phyloP scores from a whole-genome alignment of 1,140 invertebrate species.

The Contarinia nasturtii region DNA sequence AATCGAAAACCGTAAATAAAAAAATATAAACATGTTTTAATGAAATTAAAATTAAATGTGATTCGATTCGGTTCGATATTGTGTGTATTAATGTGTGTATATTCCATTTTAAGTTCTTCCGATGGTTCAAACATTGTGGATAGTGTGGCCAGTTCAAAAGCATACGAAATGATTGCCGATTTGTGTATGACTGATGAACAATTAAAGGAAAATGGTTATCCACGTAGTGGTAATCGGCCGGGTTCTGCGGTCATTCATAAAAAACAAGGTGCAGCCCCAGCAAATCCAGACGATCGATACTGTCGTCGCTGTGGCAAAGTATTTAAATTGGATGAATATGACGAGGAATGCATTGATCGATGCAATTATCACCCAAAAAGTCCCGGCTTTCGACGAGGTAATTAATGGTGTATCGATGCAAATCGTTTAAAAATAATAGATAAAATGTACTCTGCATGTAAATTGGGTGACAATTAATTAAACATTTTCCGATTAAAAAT shows the following conservation, averaged over 20 bases:
- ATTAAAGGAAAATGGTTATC: constrained; percentile 69
- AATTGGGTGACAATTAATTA: no score
- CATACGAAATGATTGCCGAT: constrained; percentile 20
- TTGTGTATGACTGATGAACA: constrained; percentile 57
- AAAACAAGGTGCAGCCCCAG: constrained; percentile 34
- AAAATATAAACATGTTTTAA: constrained; percentile 11
- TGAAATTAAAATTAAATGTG: background rate
- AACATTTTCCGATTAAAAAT: no score
- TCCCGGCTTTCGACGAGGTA: constrained; percentile 57
- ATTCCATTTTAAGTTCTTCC: no score
- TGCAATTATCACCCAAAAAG: constrained; percentile 84
- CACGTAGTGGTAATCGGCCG: constrained; percentile 39
- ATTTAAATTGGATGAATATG: constrained; percentile 59
- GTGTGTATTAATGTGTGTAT: no score
- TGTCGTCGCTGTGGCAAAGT: constrained; percentile 67
- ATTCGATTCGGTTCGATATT: no score
- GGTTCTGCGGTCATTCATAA: constrained; percentile 40
- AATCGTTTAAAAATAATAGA: constrained; percentile 11
- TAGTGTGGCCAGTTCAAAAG: constrained; percentile 13
- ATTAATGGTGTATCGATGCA: constrained; percentile 10
- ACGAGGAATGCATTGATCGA: constrained; percentile 48
- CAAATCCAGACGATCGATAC: constrained; percentile 43
- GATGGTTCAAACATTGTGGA: constrained; percentile 13
- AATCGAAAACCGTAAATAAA: constrained; percentile 22
- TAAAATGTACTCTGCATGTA: constrained; percentile 6